These are phyloP conservation scores for Pantherophis alleghaniensis DNA, from an alignment of 2,797 vertebrate genomes.

Conservation along the genomic window DNA sequence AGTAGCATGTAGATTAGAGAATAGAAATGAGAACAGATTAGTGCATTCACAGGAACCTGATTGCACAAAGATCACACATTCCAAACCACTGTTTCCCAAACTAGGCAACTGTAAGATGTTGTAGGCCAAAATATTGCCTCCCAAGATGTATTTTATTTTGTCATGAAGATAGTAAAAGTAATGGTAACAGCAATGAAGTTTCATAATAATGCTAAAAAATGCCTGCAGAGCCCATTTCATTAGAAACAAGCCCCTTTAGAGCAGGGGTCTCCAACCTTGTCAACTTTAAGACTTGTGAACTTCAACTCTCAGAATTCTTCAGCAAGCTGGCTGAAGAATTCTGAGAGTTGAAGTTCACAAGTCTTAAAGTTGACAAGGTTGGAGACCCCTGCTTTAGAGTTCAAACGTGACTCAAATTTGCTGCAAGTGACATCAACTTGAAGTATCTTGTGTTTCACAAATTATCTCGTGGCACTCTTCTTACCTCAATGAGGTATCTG, in stretches of 20 bases:
- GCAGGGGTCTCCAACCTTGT: too few relatives aligned
- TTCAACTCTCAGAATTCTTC: too few relatives aligned
- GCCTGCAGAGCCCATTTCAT: background rate
- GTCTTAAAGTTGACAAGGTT: too few relatives aligned
- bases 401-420: background rate
- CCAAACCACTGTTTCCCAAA: background rate
- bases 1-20: background rate
- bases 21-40: background rate
- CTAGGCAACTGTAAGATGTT: background rate
- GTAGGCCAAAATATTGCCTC: background rate
- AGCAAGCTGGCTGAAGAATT: too few relatives aligned
- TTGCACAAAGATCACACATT: background rate
- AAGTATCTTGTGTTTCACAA: background rate
- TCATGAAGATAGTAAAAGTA: background rate
- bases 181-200: background rate
- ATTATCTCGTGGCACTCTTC: slow-evolving; percentile 24
- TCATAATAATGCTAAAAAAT: slow-evolving; percentile 15
- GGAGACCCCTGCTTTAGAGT: background rate
- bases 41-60: background rate
- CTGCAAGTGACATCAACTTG: background rate
- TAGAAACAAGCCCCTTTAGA: background rate
- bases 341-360: too few relatives aligned
- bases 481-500: slow-evolving; percentile 89
- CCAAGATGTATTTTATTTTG: background rate
- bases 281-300: too few relatives aligned